These are phyloP conservation scores for Scolopax rusticola DNA, from an alignment of 2,797 vertebrate genomes.

Conservation along the genomic window DNA sequence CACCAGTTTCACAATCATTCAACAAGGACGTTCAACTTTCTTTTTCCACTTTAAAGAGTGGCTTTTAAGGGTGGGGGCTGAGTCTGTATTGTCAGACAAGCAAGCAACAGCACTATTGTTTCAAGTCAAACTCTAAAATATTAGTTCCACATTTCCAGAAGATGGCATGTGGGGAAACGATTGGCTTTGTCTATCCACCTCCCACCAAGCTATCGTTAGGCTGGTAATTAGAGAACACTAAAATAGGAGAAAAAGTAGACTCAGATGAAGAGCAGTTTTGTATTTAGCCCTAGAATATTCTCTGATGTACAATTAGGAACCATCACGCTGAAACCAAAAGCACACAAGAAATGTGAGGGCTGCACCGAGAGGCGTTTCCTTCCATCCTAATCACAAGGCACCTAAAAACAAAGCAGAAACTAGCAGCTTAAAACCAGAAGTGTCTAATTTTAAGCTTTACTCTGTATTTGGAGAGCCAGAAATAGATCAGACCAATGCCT, in stretches of 20 bases:
- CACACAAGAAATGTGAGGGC: neutral
- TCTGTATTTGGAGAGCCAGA: conserved; percentile 28
- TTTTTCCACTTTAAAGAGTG: neutral
- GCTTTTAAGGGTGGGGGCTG: neutral
- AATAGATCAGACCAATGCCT: conserved; percentile 28
- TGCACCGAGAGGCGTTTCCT: neutral
- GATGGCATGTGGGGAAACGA: neutral
- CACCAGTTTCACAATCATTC: neutral
- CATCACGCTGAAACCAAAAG: neutral
- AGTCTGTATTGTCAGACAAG: neutral
- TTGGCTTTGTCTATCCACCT: neutral
- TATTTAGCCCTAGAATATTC: conserved; percentile 47
- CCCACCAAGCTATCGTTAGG: neutral
- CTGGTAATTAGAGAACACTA: conserved; percentile 71
- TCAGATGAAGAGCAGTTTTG: conserved; percentile 28
- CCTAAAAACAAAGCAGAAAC: conserved; percentile 34
- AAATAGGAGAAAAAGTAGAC: conserved; percentile 6
- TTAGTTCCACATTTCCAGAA: conserved; percentile 5
- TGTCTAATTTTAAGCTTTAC: conserved; percentile 37
- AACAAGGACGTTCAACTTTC: neutral
- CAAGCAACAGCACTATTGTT: neutral
- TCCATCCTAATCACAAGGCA: conserved; percentile 42
- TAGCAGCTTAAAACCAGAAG: conserved; percentile 28
- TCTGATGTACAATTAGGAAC: conserved; percentile 65
- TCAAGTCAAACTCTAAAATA: neutral